Evolutionary conservation across 2,888 invertebrate genomes (phyloP).

Genomic region (Drosophila rellima): DNA sequence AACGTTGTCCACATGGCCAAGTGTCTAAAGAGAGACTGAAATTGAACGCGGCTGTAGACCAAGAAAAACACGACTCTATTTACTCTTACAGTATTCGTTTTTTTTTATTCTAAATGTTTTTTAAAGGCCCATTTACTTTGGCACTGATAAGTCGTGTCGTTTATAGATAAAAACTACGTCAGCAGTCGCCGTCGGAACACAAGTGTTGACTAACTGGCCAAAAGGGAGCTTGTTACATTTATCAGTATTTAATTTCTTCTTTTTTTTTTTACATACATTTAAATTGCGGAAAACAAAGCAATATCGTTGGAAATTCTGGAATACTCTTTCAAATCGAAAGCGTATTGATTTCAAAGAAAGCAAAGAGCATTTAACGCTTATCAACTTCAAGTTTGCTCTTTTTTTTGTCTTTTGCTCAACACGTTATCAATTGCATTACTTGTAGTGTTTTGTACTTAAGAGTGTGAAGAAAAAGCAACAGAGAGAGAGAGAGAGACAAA

Average conservation of each 20-base stretch:
- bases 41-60: neutral
- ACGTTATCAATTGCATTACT: conserved; percentile 16
- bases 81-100: conserved; percentile 37
- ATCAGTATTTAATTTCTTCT: neutral
- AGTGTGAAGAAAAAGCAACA: conserved; percentile 2
- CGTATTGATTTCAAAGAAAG: conserved; percentile 5
- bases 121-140: conserved; percentile 36
- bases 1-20: conserved; percentile 55
- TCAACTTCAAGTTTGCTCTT: conserved; percentile 17
- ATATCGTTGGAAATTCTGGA: neutral
- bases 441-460: conserved; percentile 7
- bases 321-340: conserved; percentile 15
- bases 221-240: conserved; percentile 12
- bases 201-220: conserved; percentile 10
- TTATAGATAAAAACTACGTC: conserved; percentile 64
- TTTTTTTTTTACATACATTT: neutral
- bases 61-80: conserved; percentile 21
- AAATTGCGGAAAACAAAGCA: conserved; percentile 1
- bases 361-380: conserved; percentile 31
- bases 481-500: conserved; percentile 3
- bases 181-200: neutral
- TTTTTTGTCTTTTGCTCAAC: neutral
- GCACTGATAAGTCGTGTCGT: conserved; percentile 57
- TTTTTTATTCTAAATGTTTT: conserved; percentile 11
- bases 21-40: conserved; percentile 69